These are phyloP conservation scores for Sternarchorhynchus goeldii DNA, from an alignment of 2,797 vertebrate species.

Conservation along the genomic window DNA sequence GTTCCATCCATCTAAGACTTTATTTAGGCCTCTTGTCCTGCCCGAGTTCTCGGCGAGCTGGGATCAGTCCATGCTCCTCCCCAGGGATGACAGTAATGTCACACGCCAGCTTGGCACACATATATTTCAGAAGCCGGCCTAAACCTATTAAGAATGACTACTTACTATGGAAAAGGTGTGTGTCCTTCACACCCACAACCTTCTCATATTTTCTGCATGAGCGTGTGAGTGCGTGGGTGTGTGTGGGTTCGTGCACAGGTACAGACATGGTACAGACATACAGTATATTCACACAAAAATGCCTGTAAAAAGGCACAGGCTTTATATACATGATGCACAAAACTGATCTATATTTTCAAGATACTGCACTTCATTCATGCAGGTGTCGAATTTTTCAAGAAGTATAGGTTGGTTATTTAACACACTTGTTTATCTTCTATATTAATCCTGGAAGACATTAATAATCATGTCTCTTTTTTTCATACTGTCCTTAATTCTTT, in stretches of 20 bases:
- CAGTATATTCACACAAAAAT: not conserved
- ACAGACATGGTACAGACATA: not conserved
- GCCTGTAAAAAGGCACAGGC: too few relatives aligned
- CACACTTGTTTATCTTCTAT: too few relatives aligned
- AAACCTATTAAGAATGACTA: constrained; percentile 97
- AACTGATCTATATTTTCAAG: too few relatives aligned
- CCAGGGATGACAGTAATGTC: constrained; percentile 92
- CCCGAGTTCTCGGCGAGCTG: constrained; percentile 72
- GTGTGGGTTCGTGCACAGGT: not conserved
- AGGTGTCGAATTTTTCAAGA: too few relatives aligned
- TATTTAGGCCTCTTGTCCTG: constrained; percentile 79
- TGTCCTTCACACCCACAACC: constrained; percentile 94
- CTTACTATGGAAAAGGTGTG: constrained; percentile 91
- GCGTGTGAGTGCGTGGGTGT: constrained; percentile 13
- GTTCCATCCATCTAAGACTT: constrained; percentile 79
- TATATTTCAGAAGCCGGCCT: constrained; percentile 93
- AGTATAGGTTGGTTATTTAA: too few relatives aligned
- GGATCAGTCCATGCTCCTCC: constrained; percentile 87
- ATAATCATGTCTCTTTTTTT: too few relatives aligned
- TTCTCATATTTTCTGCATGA: constrained; percentile 74
- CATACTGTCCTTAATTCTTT: too few relatives aligned
- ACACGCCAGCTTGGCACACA: constrained; percentile 85
- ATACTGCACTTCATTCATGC: too few relatives aligned
- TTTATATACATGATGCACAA: too few relatives aligned
- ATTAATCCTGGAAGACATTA: too few relatives aligned